Conservation (phyloP, 2,113 vertebrate genomes). For the Antennarius striatus region DNA sequence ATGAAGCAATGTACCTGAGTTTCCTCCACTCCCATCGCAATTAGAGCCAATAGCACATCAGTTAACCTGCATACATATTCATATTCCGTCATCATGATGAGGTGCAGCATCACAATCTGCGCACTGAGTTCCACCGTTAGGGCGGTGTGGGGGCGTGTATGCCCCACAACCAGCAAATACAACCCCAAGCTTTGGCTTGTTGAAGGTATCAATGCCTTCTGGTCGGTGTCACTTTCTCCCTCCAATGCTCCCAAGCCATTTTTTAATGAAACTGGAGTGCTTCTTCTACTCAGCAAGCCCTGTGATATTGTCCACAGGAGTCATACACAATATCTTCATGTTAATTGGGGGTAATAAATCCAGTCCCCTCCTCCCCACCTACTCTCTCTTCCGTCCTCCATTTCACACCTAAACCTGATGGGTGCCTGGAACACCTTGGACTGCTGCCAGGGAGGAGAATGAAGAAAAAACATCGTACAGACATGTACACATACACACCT, state of each 20-base stretch:
- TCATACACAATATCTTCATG: conserved; percentile 60
- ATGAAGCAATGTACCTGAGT: conserved; percentile 53
- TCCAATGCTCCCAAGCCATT: conserved; percentile 25
- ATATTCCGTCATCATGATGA: conserved; percentile 56
- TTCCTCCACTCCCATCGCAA: conserved; percentile 56
- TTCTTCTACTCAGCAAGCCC: conserved; percentile 37
- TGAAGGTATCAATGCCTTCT: conserved; percentile 22
- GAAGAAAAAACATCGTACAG: conserved; percentile 53
- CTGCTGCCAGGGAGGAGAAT: conserved; percentile 50
- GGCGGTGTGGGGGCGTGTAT: background rate
- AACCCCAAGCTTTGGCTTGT: conserved; percentile 6
- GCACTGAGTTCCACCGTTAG: conserved; percentile 15
- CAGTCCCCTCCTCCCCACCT: conserved; percentile 4
- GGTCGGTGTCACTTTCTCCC: conserved; percentile 48
- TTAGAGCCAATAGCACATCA: conserved; percentile 59
- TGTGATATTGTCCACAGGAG: conserved; percentile 52
- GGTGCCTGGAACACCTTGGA: conserved; percentile 56
- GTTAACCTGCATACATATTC: conserved; percentile 76
- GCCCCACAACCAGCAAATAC: background rate
- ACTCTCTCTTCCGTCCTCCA: conserved; percentile 7
- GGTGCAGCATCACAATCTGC: conserved; percentile 39
- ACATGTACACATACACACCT: conserved; percentile 26
- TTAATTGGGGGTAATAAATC: conserved; percentile 74
- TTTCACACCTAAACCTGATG: conserved; percentile 30
- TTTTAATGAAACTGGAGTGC: conserved; percentile 57